Percentiles rank a stretch among this genome's conserved stretches.
Evolutionary conservation across 2,888 invertebrate species (phyloP).

Genomic region (Hypomecis punctinalis): DNA sequence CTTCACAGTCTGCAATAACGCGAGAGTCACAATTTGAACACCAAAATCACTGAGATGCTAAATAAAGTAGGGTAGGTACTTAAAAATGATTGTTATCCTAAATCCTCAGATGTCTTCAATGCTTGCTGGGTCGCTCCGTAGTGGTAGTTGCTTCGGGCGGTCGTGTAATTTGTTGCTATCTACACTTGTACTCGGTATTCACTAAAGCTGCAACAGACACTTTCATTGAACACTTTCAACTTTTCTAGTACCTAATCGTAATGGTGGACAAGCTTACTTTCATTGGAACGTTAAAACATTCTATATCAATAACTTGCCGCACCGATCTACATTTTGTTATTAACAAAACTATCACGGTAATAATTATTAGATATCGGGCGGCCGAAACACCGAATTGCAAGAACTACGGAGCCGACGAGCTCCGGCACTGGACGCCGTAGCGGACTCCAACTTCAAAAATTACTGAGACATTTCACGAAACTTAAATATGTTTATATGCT

Average conservation of each 20-base stretch:
- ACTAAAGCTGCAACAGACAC: constrained; percentile 70
- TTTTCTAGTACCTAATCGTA: constrained; percentile 31
- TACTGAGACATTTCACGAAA: constrained; percentile 50
- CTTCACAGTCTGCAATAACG: constrained; percentile 57
- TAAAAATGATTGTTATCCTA: constrained; percentile 67
- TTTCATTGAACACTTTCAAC: constrained; percentile 53
- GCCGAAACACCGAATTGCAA: constrained; percentile 67
- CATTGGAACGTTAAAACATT: constrained; percentile 43
- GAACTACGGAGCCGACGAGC: constrained; percentile 64
- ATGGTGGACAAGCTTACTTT: constrained; percentile 33
- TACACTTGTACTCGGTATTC: constrained; percentile 65
- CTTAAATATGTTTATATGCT: constrained; percentile 49
- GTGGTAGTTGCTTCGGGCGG: constrained; percentile 68
- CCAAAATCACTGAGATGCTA: constrained; percentile 71
- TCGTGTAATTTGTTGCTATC: constrained; percentile 67
- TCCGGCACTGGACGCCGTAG: constrained; percentile 46
- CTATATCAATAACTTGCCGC: constrained; percentile 59
- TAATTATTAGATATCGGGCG: constrained; percentile 51
- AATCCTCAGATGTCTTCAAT: constrained; percentile 96
- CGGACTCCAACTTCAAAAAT: constrained; percentile 49
- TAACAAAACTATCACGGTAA: constrained; percentile 58
- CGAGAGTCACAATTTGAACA: constrained; percentile 70
- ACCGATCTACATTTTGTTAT: constrained; percentile 68
- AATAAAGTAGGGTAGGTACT: constrained; percentile 80
- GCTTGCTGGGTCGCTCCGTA: constrained; percentile 91